Base-by-base conservation (phyloP, 2,888 invertebrate genomes). In the Amblyjoppa fuscipennis region DNA sequence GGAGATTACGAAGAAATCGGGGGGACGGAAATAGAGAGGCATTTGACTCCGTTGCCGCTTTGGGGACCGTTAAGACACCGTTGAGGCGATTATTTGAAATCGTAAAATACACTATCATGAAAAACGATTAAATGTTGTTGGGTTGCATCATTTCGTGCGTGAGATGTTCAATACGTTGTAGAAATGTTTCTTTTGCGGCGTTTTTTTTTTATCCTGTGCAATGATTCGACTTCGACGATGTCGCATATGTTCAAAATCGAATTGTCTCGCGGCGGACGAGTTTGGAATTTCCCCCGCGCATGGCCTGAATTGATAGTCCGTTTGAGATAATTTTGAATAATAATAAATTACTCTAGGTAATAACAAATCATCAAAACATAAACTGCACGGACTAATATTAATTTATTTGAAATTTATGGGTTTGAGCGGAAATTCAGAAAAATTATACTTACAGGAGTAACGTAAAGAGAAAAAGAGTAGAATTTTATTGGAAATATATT, bases 401-500 rank as follows among this genome's bases (percentile, higher is more conserved):
- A 25, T 25, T 25, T 28, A 11, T 59, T 13, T 28, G 11, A 1
- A 59, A 28, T 11, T 59, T 28, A 28, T 13, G 4, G 11, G 4
- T 4, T 49, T 25, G 28, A 69, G 51, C 34, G 34, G 4, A 34
- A 56, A 20, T 34, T 2, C 5, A 31, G 16, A 51, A 25, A 16
- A 7, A 51, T n/a, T 4, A 5, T 53, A 25, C 16, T 9, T 7
- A 9, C 7, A 51, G 16, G 28, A 73, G 13, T 53, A 66, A 51
- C 3, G 7, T 53, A 41, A 45, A n/a, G 45, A 68, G 53, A 81
- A 25, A 9, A 16, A 41, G 41, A 11, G 13, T 56, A 9, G 38
- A 59, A 49, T 45, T 75, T 81, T 81, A 82, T 85, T 82, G 9
- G 31, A 41, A 61, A 38, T 16, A 74, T 56, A 83, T 83, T 74